phyloP scores from a whole-genome alignment of 2,888 invertebrate species.

The Eueremaeus valkanovi region DNA sequence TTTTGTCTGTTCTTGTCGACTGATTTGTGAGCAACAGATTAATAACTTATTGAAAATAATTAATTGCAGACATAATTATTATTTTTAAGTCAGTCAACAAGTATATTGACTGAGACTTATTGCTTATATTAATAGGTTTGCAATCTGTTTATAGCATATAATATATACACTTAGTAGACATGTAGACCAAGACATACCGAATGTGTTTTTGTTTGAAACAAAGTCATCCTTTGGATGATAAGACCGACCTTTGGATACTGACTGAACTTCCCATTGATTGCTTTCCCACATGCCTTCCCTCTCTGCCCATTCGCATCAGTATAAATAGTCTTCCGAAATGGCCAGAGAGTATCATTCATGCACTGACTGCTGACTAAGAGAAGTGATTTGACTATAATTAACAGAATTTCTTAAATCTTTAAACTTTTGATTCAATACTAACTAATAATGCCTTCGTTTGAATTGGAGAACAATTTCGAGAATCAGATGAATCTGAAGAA shows the following conservation, averaged over 20 bases:
- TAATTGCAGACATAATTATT: no score
- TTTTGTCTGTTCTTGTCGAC: no score
- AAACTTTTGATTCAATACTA: background rate
- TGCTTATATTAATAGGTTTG: no score
- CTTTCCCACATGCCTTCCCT: background rate
- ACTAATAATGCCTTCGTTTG: background rate
- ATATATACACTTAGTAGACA: no score
- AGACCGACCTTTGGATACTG: background rate
- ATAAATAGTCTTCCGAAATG: background rate
- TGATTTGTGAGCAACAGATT: no score
- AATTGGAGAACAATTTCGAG: background rate
- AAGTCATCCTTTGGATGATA: no score
- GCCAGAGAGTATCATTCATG: background rate
- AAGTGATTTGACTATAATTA: background rate
- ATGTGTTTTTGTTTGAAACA: no score
- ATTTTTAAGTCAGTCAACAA: no score
- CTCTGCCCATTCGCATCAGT: background rate
- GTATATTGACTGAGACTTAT: no score
- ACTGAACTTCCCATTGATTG: background rate
- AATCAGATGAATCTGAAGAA: constrained; percentile 9
- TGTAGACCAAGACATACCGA: no score
- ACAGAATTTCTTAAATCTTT: background rate
- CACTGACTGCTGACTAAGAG: background rate
- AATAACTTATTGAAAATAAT: no score
- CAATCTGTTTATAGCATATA: no score